Evolutionary conservation across 2,888 invertebrate genomes (phyloP).

Genomic region (Xanthia togata): DNA sequence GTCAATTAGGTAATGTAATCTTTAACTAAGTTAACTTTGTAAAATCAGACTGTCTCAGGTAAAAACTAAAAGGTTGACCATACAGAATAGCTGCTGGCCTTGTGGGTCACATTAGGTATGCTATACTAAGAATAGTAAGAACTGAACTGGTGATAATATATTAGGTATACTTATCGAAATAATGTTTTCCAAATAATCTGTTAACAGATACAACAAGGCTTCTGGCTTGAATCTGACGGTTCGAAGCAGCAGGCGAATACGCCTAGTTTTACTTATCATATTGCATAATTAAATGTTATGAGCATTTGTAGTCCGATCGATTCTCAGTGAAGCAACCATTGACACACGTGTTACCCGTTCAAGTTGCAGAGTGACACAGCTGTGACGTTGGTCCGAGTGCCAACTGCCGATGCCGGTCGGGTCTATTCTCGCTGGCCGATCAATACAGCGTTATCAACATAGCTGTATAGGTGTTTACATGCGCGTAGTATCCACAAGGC

Average conservation of each 20-base stretch:
- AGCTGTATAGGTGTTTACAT: conserved; percentile 87
- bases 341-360: conserved; percentile 59
- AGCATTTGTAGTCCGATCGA: conserved; percentile 41
- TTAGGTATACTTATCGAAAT: too few relatives aligned
- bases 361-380: conserved; percentile 68
- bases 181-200: conserved; percentile 8
- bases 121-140: not conserved
- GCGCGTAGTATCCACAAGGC: conserved; percentile 86
- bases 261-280: conserved; percentile 23
- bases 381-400: conserved; percentile 74
- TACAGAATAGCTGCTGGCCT: not conserved
- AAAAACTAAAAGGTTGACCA: not conserved
- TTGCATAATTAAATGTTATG: conserved; percentile 35
- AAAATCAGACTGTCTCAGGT: not conserved
- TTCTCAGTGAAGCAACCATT: conserved; percentile 38
- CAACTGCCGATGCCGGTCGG: conserved; percentile 49
- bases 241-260: not conserved
- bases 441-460: conserved; percentile 88
- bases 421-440: conserved; percentile 81
- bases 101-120: conserved; percentile 3
- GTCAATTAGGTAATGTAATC: not conserved
- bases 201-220: not conserved
- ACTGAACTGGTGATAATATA: not conserved
- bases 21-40: not conserved
- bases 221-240: conserved; percentile 1